phyloP scores from a whole-genome alignment of 2,888 invertebrate species.

The Coenonympha glycerion region DNA sequence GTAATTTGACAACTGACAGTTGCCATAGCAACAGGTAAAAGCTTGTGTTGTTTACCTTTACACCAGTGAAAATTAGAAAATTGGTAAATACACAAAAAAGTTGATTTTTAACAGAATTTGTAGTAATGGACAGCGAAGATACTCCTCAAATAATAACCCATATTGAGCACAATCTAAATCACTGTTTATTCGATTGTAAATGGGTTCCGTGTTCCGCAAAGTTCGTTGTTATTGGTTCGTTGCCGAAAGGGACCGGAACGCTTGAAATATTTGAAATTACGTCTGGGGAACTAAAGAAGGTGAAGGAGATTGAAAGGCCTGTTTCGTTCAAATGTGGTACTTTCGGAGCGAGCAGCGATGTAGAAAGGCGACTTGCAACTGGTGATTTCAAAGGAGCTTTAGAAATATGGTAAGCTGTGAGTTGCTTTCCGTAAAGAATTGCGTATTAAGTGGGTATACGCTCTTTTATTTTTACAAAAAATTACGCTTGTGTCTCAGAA shows the following conservation, averaged over 20 bases:
- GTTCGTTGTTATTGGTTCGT: constrained; percentile 90
- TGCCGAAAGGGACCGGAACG: constrained; percentile 89
- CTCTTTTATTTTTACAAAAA: background rate
- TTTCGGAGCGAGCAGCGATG: constrained; percentile 90
- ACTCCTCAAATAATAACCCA: constrained; percentile 95
- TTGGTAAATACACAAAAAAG: background rate
- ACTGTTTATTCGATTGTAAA: constrained; percentile 92
- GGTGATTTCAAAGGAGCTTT: constrained; percentile 92
- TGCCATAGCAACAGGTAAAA: constrained; percentile 51
- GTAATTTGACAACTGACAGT: too few species aligned
- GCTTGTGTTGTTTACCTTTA: constrained; percentile 45
- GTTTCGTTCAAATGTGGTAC: constrained; percentile 94
- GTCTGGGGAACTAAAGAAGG: constrained; percentile 80
- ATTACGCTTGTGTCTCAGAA: too few species aligned
- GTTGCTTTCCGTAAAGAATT: too few species aligned
- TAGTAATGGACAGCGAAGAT: constrained; percentile 64
- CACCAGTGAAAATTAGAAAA: background rate
- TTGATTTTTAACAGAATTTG: background rate
- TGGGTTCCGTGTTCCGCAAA: constrained; percentile 98
- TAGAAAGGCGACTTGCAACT: constrained; percentile 88
- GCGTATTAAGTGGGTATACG: too few species aligned
- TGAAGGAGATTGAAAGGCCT: constrained; percentile 86
- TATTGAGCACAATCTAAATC: constrained; percentile 86
- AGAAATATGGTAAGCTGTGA: constrained; percentile 88
- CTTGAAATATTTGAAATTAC: constrained; percentile 87